Evolutionary conservation across 2,888 invertebrate genomes (phyloP).

Genomic region (Hemistola chrysoprasaria): DNA sequence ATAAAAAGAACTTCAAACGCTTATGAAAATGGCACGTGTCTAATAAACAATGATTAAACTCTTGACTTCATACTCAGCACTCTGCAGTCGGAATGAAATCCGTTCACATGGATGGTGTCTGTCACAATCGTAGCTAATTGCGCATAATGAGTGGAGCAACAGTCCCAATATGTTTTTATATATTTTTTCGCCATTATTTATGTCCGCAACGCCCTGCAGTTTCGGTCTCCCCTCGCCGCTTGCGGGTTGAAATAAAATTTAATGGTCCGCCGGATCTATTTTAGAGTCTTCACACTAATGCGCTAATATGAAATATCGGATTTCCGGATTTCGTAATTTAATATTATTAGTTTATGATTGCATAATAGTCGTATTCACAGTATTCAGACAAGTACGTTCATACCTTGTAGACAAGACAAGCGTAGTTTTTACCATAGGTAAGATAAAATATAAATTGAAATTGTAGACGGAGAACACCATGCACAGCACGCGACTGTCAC

Average conservation of each 20-base stretch:
- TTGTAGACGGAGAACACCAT: no score
- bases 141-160: conserved; percentile 78
- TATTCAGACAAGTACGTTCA: no score
- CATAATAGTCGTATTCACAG: no score
- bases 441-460: no score
- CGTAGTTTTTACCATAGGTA: no score
- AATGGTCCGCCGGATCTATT: conserved; percentile 68
- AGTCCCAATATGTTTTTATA: conserved; percentile 75
- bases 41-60: conserved; percentile 2
- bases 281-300: conserved; percentile 45
- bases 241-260: conserved; percentile 77
- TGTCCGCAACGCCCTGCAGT: conserved; percentile 65
- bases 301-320: conserved; percentile 67
- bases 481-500: no score
- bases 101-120: conserved; percentile 72
- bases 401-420: no score
- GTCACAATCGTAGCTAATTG: conserved; percentile 81
- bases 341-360: conserved; percentile 32
- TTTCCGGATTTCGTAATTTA: conserved; percentile 61
- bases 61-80: no score
- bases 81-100: conserved; percentile 54
- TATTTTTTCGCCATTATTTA: conserved; percentile 62
- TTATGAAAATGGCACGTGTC: conserved; percentile 43
- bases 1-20: not conserved
- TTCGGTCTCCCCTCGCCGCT: conserved; percentile 58